A percentile compares a stretch with the other conserved stretches of the same genome.
phyloP scores from a whole-genome alignment of 2,888 invertebrate species.

The Archips xylosteana region DNA sequence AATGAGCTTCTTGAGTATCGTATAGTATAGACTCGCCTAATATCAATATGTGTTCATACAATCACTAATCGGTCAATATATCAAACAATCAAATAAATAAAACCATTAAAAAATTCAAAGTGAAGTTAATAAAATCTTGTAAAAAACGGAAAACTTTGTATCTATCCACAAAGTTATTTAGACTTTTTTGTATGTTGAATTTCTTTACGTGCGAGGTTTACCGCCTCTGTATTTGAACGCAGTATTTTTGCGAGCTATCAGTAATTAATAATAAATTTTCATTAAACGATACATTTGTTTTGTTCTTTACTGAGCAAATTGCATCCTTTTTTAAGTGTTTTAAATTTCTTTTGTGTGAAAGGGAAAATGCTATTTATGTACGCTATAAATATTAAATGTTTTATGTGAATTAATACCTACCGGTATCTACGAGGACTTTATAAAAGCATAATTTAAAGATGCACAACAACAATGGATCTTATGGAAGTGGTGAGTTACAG shows the following conservation, averaged over 20 bases:
- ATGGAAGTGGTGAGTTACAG: conserved; percentile 74
- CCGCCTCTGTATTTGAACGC: conserved; percentile 22
- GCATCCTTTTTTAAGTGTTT: conserved; percentile 29
- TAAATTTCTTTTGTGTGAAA: conserved; percentile 21
- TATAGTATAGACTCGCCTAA: no score
- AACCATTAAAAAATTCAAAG: no score
- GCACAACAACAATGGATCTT: conserved; percentile 77
- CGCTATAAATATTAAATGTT: conserved; percentile 13
- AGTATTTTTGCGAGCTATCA: conserved; percentile 32
- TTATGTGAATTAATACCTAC: conserved; percentile 25
- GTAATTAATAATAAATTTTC: conserved; percentile 24
- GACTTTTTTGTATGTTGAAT: no score
- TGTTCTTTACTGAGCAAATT: conserved; percentile 16
- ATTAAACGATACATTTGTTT: conserved; percentile 20
- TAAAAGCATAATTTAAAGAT: conserved; percentile 51
- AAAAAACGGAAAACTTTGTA: no score
- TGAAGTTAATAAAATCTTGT: no score
- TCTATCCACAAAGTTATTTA: no score
- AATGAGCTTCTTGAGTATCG: no score
- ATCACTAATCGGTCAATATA: no score
- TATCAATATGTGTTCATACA: no score
- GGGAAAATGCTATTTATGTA: conserved; percentile 22
- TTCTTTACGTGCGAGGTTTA: conserved; percentile 3
- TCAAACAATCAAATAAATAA: no score
- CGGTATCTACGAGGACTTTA: conserved; percentile 3